Evolutionary conservation across 2,113 vertebrate species (phyloP).

Genomic region (Calypte anna): DNA sequence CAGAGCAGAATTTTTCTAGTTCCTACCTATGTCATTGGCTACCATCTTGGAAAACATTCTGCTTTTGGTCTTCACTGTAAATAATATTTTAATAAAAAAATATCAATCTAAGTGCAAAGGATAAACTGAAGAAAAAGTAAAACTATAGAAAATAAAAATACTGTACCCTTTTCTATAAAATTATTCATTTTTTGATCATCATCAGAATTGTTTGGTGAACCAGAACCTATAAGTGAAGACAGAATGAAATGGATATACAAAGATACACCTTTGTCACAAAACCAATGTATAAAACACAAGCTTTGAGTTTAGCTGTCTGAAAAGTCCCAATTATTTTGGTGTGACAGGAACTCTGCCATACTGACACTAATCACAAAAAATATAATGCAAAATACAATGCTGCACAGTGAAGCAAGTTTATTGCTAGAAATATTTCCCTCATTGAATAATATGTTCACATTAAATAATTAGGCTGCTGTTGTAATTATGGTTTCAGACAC

Average conservation of each 20-base stretch:
- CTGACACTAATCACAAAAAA: background rate
- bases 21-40: conserved; percentile 88
- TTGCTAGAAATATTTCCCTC: background rate
- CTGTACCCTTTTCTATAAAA: conserved; percentile 97
- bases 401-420: background rate
- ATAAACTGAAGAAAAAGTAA: conserved; percentile 70
- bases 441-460: background rate
- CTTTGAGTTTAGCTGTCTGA: background rate
- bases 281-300: background rate
- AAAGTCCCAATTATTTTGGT: background rate
- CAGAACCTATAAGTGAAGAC: conserved; percentile 86
- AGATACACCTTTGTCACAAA: conserved; percentile 43
- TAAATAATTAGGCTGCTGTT: background rate
- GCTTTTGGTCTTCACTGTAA: conserved; percentile 98
- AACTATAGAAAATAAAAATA: conserved; percentile 77
- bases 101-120: conserved; percentile 77
- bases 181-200: conserved; percentile 91
- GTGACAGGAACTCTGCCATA: background rate
- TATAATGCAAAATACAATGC: background rate
- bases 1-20: conserved; percentile 77
- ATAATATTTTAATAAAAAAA: conserved; percentile 81
- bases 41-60: conserved; percentile 97
- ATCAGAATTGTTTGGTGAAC: conserved; percentile 92
- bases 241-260: conserved; percentile 73
- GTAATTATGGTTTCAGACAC: background rate